phyloP scores from a whole-genome alignment of 2,113 vertebrate species.

The Zonotrichia leucophrys region DNA sequence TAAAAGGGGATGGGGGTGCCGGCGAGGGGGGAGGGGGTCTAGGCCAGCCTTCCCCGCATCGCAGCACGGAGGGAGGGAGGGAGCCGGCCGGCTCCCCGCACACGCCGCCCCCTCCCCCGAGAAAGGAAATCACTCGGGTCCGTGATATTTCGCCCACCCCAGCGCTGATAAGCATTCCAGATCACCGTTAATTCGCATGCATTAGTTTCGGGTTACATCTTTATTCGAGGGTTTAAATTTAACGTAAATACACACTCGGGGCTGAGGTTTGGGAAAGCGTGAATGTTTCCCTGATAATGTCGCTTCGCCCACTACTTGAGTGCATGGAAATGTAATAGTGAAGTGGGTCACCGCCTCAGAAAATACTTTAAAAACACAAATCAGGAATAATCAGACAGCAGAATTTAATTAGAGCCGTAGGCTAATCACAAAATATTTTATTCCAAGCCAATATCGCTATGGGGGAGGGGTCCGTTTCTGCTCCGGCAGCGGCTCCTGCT shows the following conservation, averaged over 20 bases:
- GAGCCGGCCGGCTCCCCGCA: neutral
- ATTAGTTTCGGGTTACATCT: neutral
- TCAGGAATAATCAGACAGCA: constrained; percentile 45
- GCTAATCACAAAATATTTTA: constrained; percentile 65
- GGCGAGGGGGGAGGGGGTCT: neutral
- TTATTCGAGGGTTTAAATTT: constrained; percentile 8
- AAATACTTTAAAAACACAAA: constrained; percentile 33
- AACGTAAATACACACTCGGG: constrained; percentile 2
- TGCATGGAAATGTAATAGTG: neutral
- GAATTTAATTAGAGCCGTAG: constrained; percentile 50
- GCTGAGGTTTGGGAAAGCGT: neutral
- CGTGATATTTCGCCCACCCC: neutral
- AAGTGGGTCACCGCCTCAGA: constrained; percentile 29
- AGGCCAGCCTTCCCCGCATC: neutral
- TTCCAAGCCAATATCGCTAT: constrained; percentile 30
- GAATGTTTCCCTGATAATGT: neutral
- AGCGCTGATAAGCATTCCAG: neutral
- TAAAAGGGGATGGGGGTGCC: neutral
- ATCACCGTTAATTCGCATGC: constrained; percentile 1
- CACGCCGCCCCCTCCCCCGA: neutral
- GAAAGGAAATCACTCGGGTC: neutral
- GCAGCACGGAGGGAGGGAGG: neutral
- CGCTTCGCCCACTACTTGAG: constrained; percentile 14
- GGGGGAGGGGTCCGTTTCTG: constrained; percentile 34
- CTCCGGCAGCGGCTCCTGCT: constrained; percentile 32